A percentile compares a stretch with the other conserved stretches of the same genome.
Conservation (phyloP, 2,113 vertebrate species). For the Fulica atra region DNA sequence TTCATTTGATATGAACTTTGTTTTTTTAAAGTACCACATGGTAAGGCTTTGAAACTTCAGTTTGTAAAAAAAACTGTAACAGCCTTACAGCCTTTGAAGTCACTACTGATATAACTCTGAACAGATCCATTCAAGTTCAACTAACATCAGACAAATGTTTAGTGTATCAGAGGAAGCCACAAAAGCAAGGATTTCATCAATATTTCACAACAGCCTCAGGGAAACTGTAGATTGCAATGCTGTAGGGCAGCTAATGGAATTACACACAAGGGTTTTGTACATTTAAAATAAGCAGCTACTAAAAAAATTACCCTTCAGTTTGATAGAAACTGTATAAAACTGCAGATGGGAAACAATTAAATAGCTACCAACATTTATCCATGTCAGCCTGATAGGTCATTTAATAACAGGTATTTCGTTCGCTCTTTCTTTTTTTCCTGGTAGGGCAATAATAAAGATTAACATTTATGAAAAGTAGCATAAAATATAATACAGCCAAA, state of each 20-base stretch:
- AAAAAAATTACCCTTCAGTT: conserved; percentile 84
- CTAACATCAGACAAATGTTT: conserved; percentile 87
- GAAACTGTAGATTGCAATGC: conserved; percentile 94
- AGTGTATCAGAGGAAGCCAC: conserved; percentile 86
- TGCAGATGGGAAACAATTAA: conserved; percentile 82
- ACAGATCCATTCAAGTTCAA: conserved; percentile 82
- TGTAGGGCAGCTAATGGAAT: conserved; percentile 95
- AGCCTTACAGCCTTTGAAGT: conserved; percentile 80
- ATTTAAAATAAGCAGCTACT: conserved; percentile 94
- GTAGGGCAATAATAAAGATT: conserved; percentile 79
- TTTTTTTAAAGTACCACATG: conserved; percentile 66
- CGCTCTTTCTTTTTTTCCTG: not conserved
- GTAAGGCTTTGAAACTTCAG: conserved; percentile 75
- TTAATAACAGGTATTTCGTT: conserved; percentile 79
- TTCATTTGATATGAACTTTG: conserved; percentile 71
- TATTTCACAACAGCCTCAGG: conserved; percentile 98
- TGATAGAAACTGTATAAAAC: conserved; percentile 83
- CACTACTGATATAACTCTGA: conserved; percentile 78
- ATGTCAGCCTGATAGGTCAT: conserved; percentile 74
- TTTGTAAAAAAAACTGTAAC: conserved; percentile 72
- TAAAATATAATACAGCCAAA: conserved; percentile 75
- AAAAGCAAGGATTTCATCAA: conserved; percentile 91
- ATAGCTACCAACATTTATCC: conserved; percentile 75
- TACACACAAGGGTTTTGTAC: conserved; percentile 95
- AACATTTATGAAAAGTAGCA: conserved; percentile 81